phyloP scores from a whole-genome alignment of 1,140 invertebrate genomes.

The Drosophila simulans region DNA sequence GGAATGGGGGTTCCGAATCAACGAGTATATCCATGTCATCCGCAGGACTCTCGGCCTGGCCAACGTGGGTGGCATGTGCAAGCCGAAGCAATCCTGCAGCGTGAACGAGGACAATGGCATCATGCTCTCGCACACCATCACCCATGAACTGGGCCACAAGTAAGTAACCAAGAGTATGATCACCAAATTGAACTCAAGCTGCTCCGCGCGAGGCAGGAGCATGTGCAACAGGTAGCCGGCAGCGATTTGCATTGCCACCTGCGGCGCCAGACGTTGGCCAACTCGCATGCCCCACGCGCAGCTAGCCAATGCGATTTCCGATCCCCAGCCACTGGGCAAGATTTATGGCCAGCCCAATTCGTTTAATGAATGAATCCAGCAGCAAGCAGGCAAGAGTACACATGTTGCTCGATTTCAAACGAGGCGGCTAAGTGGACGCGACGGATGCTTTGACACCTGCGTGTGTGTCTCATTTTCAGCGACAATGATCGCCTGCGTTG shows the following conservation, averaged over 20 bases:
- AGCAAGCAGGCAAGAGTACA: not conserved
- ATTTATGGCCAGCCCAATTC: slow-evolving; percentile 71
- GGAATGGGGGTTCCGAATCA: not conserved
- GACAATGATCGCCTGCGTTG: slow-evolving; percentile 78
- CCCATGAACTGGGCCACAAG: slow-evolving; percentile 97
- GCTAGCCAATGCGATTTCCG: not conserved
- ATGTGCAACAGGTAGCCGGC: slow-evolving; percentile 30
- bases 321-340: slow-evolving; percentile 33
- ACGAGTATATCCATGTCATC: slow-evolving; percentile 72
- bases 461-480: slow-evolving; percentile 49
- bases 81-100: slow-evolving; percentile 93
- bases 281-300: slow-evolving; percentile 45
- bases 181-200: not conserved
- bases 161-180: slow-evolving; percentile 85
- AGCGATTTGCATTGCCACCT: slow-evolving; percentile 33
- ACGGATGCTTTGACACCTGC: slow-evolving; percentile 80
- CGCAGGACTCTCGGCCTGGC: slow-evolving; percentile 93
- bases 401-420: not conserved
- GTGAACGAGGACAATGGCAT: slow-evolving; percentile 97
- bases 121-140: slow-evolving; percentile 95
- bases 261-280: slow-evolving; percentile 53
- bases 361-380: slow-evolving; percentile 72
- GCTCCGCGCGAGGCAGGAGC: not conserved
- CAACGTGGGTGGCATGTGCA: slow-evolving; percentile 96
- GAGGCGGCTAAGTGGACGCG: slow-evolving; percentile 62